These are phyloP conservation scores for Maniola hyperantus DNA, from an alignment of 2,888 invertebrate genomes.

Conservation along the genomic window DNA sequence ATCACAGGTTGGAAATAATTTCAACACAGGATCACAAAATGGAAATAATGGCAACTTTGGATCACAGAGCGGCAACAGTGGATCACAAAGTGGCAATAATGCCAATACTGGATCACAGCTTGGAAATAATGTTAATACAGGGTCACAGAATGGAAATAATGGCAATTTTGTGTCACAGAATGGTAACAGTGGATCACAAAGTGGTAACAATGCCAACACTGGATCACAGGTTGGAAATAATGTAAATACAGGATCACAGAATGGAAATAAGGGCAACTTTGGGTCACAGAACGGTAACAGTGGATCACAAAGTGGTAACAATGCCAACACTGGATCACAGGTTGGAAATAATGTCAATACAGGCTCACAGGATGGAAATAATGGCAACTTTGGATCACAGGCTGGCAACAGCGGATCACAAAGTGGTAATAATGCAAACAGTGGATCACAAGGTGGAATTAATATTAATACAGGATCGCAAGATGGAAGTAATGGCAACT, in stretches of 20 bases:
- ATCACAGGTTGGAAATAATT: not conserved
- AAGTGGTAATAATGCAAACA: no score
- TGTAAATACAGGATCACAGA: not conserved
- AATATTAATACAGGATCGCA: not conserved
- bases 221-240: not conserved
- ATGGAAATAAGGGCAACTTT: not conserved
- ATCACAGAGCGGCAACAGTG: no score
- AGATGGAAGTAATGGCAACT: not conserved
- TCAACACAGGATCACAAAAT: not conserved
- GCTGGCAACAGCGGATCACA: not conserved
- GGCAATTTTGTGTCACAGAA: not conserved
- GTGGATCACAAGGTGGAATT: not conserved
- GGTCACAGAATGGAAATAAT: not conserved
- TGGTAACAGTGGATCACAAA: constrained; percentile 3
- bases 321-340: no score
- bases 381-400: not conserved
- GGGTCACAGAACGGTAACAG: constrained; percentile 2
- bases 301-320: no score
- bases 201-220: no score
- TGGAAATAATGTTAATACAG: not conserved
- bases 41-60: no score
- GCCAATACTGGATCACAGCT: not conserved
- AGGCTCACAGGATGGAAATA: not conserved
- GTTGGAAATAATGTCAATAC: not conserved
- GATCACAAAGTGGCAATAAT: no score